Conservation (phyloP, 2,888 invertebrate genomes). For the Chrysolina haemoptera region DNA sequence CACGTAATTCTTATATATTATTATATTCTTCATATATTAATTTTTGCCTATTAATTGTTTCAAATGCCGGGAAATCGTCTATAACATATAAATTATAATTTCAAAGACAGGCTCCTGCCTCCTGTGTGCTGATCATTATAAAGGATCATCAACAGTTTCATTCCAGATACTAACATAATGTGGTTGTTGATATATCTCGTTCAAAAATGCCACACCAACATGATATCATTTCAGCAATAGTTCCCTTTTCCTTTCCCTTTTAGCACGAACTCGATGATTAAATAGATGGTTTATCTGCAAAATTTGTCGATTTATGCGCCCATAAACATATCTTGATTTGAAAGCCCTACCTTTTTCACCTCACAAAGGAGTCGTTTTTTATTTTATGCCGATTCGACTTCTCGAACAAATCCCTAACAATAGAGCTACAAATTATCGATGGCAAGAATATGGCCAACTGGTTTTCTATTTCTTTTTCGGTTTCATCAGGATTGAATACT, state of each 20-base stretch:
- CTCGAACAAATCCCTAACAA: constrained; percentile 35
- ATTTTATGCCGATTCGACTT: constrained; percentile 27
- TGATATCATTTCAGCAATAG: background rate
- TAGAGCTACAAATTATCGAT: constrained; percentile 45
- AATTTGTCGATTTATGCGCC: constrained; percentile 32
- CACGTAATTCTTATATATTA: too few relatives aligned
- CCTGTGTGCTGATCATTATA: too few relatives aligned
- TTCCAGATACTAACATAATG: too few relatives aligned
- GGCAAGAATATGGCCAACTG: constrained; percentile 35
- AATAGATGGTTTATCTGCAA: constrained; percentile 28
- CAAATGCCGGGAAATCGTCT: too few relatives aligned
- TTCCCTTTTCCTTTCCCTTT: background rate
- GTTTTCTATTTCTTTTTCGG: constrained; percentile 37
- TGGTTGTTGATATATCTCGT: too few relatives aligned
- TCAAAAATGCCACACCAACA: background rate
- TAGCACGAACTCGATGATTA: constrained; percentile 23
- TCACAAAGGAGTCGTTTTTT: constrained; percentile 25
- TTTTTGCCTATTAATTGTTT: too few relatives aligned
- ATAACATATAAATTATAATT: too few relatives aligned
- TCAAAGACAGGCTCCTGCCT: too few relatives aligned
- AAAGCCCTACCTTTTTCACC: constrained; percentile 27
- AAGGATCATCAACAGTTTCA: too few relatives aligned
- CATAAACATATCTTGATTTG: constrained; percentile 35
- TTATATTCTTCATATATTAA: too few relatives aligned
- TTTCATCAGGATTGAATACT: constrained; percentile 33